Evolutionary conservation across 2,113 vertebrate species (phyloP).

Genomic region (Rhabdomys dilectus): DNA sequence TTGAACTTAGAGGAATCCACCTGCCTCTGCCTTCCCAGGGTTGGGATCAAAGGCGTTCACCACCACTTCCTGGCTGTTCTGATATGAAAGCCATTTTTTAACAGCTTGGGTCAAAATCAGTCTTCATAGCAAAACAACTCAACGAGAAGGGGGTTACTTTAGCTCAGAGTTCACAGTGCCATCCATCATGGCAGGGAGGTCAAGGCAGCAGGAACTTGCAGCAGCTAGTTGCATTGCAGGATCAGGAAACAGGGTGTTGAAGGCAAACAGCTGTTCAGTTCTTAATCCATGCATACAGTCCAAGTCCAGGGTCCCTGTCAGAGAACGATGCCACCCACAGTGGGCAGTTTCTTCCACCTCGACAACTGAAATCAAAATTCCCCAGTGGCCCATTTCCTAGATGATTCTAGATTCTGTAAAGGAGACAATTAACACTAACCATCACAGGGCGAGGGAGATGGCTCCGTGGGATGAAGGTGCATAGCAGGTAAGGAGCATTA

Average conservation of each 20-base stretch:
- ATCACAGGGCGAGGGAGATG: not conserved
- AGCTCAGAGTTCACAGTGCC: not conserved
- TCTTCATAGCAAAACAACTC: not conserved
- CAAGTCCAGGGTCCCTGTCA: not conserved
- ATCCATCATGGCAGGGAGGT: not conserved
- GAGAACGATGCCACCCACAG: not conserved
- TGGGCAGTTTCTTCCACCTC: not conserved
- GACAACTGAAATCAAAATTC: not conserved
- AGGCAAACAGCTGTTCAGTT: not conserved
- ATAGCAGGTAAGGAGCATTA: not conserved
- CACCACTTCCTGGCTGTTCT: not conserved
- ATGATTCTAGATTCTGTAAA: not conserved
- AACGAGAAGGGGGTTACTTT: not conserved
- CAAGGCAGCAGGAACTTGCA: not conserved
- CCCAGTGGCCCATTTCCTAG: not conserved
- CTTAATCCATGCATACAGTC: not conserved
- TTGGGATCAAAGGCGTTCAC: not conserved
- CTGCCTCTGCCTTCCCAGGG: not conserved
- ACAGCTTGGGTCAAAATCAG: not conserved
- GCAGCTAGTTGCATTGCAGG: not conserved
- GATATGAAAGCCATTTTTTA: not conserved
- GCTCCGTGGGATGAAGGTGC: not conserved
- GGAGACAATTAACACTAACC: not conserved
- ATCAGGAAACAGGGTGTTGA: not conserved
- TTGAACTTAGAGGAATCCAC: not conserved